Evolutionary conservation across 2,113 vertebrate species (phyloP).

Genomic region (Morone saxatilis): DNA sequence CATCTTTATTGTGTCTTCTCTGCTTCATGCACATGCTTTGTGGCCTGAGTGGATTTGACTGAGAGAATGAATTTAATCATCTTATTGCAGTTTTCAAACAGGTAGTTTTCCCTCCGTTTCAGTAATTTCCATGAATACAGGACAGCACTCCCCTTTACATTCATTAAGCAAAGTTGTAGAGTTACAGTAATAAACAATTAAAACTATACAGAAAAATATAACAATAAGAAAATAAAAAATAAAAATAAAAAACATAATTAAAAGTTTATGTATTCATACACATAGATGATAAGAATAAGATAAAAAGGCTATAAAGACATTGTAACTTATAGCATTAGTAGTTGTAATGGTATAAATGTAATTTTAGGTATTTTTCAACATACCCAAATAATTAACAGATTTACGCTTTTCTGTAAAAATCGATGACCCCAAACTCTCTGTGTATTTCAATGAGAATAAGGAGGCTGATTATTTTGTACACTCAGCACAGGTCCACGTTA

Average conservation of each 20-base stretch:
- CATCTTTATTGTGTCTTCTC: not conserved
- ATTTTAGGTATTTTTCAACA: not conserved
- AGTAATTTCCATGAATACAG: not conserved
- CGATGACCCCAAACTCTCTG: not conserved
- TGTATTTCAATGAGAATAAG: not conserved
- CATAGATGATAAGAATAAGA: no score
- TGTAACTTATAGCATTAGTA: not conserved
- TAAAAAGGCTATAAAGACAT: not conserved
- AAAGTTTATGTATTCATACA: no score
- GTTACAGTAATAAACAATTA: no score
- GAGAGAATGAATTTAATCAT: no score
- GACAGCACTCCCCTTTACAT: no score
- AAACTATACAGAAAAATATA: not conserved
- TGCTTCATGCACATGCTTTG: not conserved
- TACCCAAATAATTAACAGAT: not conserved
- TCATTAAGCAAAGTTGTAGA: no score
- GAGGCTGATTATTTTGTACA: conserved; percentile 4
- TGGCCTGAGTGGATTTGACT: not conserved
- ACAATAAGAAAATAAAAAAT: not conserved
- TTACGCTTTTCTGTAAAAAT: not conserved
- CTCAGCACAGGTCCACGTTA: conserved; percentile 6
- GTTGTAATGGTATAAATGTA: not conserved
- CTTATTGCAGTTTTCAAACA: not conserved
- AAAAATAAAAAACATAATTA: no score
- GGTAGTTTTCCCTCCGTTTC: not conserved